Percentiles rank a stretch among this genome's conserved stretches.
These are phyloP conservation scores for Larimichthys crocea DNA, from an alignment of 2,113 vertebrate species.

Conservation along the genomic window DNA sequence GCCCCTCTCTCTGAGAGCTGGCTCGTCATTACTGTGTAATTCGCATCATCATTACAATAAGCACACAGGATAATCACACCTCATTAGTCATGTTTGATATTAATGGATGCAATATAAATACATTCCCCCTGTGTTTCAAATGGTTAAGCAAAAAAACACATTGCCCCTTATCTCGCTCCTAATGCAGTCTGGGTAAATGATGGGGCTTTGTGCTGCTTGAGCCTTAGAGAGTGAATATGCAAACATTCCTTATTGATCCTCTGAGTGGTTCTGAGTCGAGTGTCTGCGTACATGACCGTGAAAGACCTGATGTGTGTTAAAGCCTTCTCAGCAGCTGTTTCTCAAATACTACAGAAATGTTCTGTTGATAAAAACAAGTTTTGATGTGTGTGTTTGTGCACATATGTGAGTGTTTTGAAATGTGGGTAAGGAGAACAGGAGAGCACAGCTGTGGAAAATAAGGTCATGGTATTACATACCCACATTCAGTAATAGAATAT, in stretches of 20 bases:
- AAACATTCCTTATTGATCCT: constrained; percentile 71
- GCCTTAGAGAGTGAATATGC: constrained; percentile 63
- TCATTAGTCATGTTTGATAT: constrained; percentile 86
- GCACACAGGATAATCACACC: constrained; percentile 81
- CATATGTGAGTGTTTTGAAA: constrained; percentile 21
- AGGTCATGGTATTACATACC: constrained; percentile 65
- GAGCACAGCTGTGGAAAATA: constrained; percentile 47
- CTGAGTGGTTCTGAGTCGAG: constrained; percentile 51
- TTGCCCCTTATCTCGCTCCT: constrained; percentile 60
- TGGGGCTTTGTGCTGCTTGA: constrained; percentile 68
- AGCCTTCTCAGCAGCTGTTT: constrained; percentile 21
- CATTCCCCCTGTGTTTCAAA: constrained; percentile 77
- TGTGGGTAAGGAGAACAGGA: constrained; percentile 46
- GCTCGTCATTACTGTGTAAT: constrained; percentile 71
- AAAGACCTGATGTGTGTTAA: constrained; percentile 15
- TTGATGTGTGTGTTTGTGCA: not conserved
- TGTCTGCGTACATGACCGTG: constrained; percentile 48
- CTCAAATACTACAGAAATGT: constrained; percentile 39
- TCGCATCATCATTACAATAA: constrained; percentile 76
- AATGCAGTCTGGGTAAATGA: constrained; percentile 78
- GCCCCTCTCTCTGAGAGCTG: constrained; percentile 39
- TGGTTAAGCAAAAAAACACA: constrained; percentile 75
- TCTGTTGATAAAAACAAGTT: constrained; percentile 49
- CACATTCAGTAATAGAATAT: constrained; percentile 65
- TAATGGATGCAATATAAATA: constrained; percentile 82